phyloP scores from a whole-genome alignment of 2,888 invertebrate genomes.

The Macaria liturata region DNA sequence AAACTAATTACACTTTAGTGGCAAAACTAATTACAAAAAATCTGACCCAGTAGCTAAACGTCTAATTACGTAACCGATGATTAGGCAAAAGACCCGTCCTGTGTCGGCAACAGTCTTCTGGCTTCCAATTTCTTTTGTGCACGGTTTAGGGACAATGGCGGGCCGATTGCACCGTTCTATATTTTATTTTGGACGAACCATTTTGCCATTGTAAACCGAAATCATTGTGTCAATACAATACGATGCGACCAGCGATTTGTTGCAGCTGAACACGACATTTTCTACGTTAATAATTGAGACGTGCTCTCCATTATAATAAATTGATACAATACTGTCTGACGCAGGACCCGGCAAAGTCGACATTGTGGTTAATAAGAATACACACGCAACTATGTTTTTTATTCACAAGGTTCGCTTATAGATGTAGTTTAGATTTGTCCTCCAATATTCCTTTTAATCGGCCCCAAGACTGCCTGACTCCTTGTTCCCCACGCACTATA shows the following conservation, averaged over 20 bases:
- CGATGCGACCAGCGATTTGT: constrained; percentile 45
- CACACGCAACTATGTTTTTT: no score
- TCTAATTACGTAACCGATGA: constrained; percentile 21
- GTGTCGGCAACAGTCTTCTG: constrained; percentile 51
- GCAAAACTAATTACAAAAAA: no score
- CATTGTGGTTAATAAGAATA: no score
- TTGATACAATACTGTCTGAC: background rate
- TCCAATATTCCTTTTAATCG: no score
- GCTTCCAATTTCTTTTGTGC: constrained; percentile 65
- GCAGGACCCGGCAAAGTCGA: no score
- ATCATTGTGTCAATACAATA: constrained; percentile 69
- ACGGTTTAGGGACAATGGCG: constrained; percentile 73
- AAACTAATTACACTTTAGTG: no score
- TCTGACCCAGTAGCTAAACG: background rate
- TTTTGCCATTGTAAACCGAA: constrained; percentile 63
- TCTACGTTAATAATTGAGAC: constrained; percentile 24
- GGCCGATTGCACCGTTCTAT: constrained; percentile 69
- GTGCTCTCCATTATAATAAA: background rate
- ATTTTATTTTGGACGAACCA: constrained; percentile 66
- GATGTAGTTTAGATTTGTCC: no score
- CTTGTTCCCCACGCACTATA: no score
- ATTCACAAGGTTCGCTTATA: no score
- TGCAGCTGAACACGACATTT: constrained; percentile 36
- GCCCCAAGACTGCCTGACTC: no score
- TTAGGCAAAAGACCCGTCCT: constrained; percentile 43